Evolutionary conservation across 2,797 vertebrate genomes (phyloP).

Genomic region (Hydrocynus forskahlii): DNA sequence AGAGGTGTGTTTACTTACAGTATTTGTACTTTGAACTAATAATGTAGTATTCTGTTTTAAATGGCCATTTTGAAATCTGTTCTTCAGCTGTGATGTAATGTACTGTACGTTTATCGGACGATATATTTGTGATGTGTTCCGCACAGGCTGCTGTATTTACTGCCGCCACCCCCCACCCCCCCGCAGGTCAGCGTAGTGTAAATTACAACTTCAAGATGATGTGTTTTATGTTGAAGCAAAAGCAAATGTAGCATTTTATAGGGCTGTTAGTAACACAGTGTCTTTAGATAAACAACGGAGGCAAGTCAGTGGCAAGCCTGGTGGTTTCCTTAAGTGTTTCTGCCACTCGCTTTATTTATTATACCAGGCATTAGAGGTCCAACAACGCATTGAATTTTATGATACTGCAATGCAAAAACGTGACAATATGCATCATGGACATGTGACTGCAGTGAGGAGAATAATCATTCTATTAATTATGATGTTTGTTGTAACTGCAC

Average conservation of each 20-base stretch:
- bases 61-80: not conserved
- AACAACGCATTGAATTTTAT: too few relatives aligned
- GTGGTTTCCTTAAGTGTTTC: slow-evolving; percentile 37
- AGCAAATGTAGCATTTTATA: slow-evolving; percentile 34
- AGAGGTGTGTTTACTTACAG: too few relatives aligned
- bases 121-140: slow-evolving; percentile 6
- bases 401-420: too few relatives aligned
- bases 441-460: too few relatives aligned
- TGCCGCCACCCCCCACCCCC: not conserved
- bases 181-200: slow-evolving; percentile 1
- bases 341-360: slow-evolving; percentile 49
- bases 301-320: slow-evolving; percentile 17
- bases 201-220: slow-evolving; percentile 15
- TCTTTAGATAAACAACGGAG: slow-evolving; percentile 33
- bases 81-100: not conserved
- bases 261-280: not conserved
- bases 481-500: too few relatives aligned
- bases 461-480: too few relatives aligned
- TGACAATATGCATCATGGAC: too few relatives aligned
- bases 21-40: too few relatives aligned
- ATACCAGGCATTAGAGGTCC: slow-evolving; percentile 52
- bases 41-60: not conserved
- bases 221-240: slow-evolving; percentile 3
- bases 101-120: too few relatives aligned
- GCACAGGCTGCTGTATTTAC: not conserved